Evolutionary conservation across 2,888 invertebrate species (phyloP).

Genomic region (Thelaira solivaga): DNA sequence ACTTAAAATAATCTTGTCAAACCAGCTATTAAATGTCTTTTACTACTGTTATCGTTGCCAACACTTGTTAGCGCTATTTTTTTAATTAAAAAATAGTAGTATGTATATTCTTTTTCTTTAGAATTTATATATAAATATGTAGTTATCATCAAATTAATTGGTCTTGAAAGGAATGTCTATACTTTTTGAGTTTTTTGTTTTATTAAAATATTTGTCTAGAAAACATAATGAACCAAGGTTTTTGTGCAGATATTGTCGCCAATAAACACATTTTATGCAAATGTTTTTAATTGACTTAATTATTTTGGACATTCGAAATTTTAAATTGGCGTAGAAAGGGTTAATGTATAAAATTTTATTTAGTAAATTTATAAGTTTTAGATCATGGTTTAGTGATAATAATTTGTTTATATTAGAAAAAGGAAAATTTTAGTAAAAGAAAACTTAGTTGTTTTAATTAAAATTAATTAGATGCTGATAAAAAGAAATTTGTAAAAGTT

Average conservation of each 20-base stretch:
- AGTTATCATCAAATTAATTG: conserved; percentile 6
- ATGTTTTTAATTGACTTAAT: neutral
- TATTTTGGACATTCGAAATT: conserved; percentile 20
- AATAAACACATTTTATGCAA: neutral
- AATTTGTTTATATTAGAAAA: neutral
- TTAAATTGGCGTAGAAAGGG: neutral
- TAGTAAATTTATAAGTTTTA: conserved; percentile 12
- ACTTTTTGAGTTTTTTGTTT: neutral
- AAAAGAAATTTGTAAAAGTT: conserved; percentile 7
- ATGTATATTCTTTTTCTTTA: neutral
- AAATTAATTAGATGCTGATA: neutral
- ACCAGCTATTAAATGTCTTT: neutral
- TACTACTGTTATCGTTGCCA: neutral
- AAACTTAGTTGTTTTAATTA: neutral
- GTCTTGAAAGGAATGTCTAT: neutral
- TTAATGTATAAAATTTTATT: neutral
- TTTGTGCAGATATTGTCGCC: neutral
- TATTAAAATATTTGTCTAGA: neutral
- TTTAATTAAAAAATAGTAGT: conserved; percentile 8
- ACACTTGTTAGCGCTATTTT: conserved; percentile 44
- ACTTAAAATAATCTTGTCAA: conserved; percentile 5
- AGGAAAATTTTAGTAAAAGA: neutral
- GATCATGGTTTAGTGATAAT: conserved; percentile 24
- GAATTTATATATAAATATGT: neutral
- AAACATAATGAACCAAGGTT: neutral